phyloP scores from a whole-genome alignment of 2,113 vertebrate genomes.

The Apaloderma vittatum region DNA sequence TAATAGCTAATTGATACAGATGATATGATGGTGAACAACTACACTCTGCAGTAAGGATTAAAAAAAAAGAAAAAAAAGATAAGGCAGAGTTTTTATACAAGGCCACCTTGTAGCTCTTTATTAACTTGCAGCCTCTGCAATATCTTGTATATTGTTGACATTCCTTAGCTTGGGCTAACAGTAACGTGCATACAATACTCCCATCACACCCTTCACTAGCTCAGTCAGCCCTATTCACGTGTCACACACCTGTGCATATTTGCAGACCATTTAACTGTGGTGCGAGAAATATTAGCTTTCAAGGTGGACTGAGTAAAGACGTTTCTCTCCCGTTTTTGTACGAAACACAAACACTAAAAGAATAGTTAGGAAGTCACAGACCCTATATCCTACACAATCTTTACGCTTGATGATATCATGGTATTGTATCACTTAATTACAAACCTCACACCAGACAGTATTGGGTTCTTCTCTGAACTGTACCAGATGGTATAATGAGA shows the following conservation, averaged over 20 bases:
- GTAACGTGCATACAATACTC: slow-evolving; percentile 7
- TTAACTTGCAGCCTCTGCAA: slow-evolving; percentile 11
- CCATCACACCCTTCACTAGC: slow-evolving; percentile 24
- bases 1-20: not conserved
- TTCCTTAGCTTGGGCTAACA: slow-evolving; percentile 53
- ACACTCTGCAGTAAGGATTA: not conserved
- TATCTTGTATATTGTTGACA: slow-evolving; percentile 64
- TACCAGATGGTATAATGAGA: not conserved
- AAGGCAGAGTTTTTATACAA: not conserved
- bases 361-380: not conserved
- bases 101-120: slow-evolving; percentile 8
- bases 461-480: not conserved
- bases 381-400: not conserved
- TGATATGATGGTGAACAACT: not conserved
- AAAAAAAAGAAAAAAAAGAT: not conserved
- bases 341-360: not conserved
- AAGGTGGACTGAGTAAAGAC: slow-evolving; percentile 22
- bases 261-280: slow-evolving; percentile 41
- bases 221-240: slow-evolving; percentile 39
- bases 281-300: slow-evolving; percentile 60
- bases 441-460: not conserved
- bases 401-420: not conserved
- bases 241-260: slow-evolving; percentile 69
- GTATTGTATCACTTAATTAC: not conserved
- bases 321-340: not conserved